Percentiles rank a stretch among this genome's conserved stretches.
Conservation (phyloP, 2,113 vertebrate genomes). For the Oenanthe oenanthe region DNA sequence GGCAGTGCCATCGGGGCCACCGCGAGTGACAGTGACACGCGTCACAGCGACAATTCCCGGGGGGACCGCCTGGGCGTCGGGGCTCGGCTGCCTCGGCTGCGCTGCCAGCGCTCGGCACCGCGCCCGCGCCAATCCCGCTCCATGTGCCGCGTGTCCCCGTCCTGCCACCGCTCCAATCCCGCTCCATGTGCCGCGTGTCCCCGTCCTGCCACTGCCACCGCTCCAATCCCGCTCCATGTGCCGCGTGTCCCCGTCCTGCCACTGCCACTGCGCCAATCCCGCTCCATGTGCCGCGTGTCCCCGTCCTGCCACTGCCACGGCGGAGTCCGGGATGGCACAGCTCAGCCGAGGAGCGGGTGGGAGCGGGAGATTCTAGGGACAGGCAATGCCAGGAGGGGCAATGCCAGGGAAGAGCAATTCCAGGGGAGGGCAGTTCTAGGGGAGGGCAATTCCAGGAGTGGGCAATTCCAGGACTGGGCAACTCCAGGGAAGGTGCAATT, state of each 20-base stretch:
- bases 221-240: no score
- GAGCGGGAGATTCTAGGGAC: not conserved
- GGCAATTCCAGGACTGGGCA: not conserved
- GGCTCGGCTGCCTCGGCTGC: not conserved
- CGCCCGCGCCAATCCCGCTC: rapidly evolving
- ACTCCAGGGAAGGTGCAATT: rapidly evolving
- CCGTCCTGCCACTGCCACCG: no score
- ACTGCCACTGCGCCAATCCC: no score
- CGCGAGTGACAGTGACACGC: not conserved
- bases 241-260: no score
- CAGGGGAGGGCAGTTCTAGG: not conserved
- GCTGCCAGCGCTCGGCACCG: rapidly evolving
- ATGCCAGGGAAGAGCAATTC: no score
- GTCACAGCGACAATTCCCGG: not conserved
- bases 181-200: no score
- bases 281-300: no score
- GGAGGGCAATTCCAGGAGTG: rapidly evolving
- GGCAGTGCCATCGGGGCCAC: not conserved
- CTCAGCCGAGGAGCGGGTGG: rapidly evolving
- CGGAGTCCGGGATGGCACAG: not conserved
- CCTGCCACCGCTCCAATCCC: no score
- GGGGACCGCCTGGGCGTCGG: not conserved
- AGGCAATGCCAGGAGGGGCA: not conserved
- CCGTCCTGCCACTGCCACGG: rapidly evolving
- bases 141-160: rapidly evolving